These are phyloP conservation scores for Aspidoscelis tigris DNA, from an alignment of 2,113 vertebrate genomes.

Conservation along the genomic window DNA sequence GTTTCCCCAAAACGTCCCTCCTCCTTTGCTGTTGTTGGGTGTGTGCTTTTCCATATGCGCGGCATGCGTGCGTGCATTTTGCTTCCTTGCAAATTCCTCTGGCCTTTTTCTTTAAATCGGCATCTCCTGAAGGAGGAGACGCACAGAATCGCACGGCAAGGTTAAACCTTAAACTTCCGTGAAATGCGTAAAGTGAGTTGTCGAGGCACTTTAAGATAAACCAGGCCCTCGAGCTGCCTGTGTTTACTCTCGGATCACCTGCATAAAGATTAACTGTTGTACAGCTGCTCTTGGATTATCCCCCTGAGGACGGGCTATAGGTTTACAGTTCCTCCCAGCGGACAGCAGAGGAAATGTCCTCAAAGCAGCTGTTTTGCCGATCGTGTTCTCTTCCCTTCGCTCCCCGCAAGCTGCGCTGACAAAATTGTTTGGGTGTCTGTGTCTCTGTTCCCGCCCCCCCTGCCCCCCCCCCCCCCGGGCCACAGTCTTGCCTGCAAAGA, in stretches of 20 bases:
- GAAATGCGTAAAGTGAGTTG: slow-evolving; percentile 29
- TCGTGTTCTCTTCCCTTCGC: slow-evolving; percentile 15
- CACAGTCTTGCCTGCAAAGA: neutral
- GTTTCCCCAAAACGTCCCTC: neutral
- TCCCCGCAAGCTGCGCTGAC: neutral
- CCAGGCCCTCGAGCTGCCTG: slow-evolving; percentile 47
- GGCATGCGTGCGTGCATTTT: neutral
- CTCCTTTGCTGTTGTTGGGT: neutral
- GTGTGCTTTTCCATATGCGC: neutral
- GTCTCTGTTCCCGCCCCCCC: too few species aligned
- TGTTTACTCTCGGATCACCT: slow-evolving; percentile 65
- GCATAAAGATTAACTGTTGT: slow-evolving; percentile 57
- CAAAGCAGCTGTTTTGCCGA: neutral
- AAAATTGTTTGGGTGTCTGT: fast-evolving
- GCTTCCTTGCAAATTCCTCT: neutral
- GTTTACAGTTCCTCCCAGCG: slow-evolving; percentile 62
- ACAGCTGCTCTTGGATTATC: slow-evolving; percentile 66
- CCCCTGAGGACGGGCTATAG: slow-evolving; percentile 44
- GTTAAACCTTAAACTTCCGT: neutral
- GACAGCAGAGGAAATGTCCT: slow-evolving; percentile 47
- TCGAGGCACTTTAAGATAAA: slow-evolving; percentile 60
- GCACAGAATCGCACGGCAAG: slow-evolving; percentile 35
- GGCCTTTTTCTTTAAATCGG: neutral
- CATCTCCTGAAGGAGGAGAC: slow-evolving; percentile 24
- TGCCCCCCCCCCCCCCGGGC: too few species aligned